Evolutionary conservation across 2,113 vertebrate genomes (phyloP).

Genomic region (Tor tambroides): DNA sequence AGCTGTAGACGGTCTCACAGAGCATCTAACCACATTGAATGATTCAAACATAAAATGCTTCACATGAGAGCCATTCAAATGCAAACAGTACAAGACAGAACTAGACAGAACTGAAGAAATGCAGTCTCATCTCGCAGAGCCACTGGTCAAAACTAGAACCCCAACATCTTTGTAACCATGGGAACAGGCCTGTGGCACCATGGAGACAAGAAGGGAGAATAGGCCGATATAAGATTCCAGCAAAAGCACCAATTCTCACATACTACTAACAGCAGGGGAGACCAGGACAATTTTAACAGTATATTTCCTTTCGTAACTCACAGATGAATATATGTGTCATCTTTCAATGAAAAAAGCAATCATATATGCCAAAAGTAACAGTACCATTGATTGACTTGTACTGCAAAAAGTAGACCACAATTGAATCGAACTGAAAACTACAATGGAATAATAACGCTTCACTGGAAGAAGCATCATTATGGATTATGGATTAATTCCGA

Average conservation of each 20-base stretch:
- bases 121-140: constrained; percentile 34
- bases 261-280: not conserved
- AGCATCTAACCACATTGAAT: not conserved
- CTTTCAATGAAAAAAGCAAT: not conserved
- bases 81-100: not conserved
- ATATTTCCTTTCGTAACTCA: not conserved
- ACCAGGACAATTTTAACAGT: not conserved
- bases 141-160: constrained; percentile 48
- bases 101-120: constrained; percentile 4
- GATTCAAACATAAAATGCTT: not conserved
- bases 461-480: too few relatives aligned
- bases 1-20: not conserved
- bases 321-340: not conserved
- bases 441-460: too few relatives aligned
- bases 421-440: too few relatives aligned
- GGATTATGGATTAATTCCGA: too few relatives aligned
- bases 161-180: constrained; percentile 66
- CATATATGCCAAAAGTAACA: not conserved
- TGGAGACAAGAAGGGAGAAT: constrained; percentile 53
- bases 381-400: too few relatives aligned
- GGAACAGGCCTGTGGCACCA: constrained; percentile 61
- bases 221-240: constrained; percentile 28
- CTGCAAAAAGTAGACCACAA: too few relatives aligned
- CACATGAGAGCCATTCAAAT: not conserved
- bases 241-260: not conserved